phyloP scores from a whole-genome alignment of 2,797 vertebrate species.

The Rhabdophis nuchalis region DNA sequence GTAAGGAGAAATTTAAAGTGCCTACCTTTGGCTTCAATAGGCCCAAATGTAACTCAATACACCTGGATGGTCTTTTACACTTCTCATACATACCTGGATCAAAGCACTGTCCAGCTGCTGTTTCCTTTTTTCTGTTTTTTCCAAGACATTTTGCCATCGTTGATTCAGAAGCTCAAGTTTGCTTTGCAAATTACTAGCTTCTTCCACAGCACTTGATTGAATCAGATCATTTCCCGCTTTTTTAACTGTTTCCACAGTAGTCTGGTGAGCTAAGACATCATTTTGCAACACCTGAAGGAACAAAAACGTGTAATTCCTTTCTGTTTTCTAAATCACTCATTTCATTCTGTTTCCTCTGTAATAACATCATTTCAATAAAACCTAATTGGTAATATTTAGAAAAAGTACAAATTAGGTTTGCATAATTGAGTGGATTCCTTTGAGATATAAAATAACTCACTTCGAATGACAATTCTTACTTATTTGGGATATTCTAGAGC shows the following conservation, averaged over 20 bases:
- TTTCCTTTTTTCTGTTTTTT: constrained; percentile 88
- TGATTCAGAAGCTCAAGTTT: constrained; percentile 90
- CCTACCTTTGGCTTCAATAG: constrained; percentile 1
- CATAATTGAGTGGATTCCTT: constrained; percentile 10
- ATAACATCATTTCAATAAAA: neutral
- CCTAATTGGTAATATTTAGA: neutral
- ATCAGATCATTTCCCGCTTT: constrained; percentile 92
- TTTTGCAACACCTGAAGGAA: constrained; percentile 88
- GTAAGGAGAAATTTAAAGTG: neutral
- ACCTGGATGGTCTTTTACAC: constrained; percentile 22
- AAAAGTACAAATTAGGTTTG: neutral
- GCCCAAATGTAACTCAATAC: neutral
- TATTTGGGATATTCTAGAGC: neutral
- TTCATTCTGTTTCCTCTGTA: neutral
- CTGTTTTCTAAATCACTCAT: neutral
- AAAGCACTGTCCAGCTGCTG: constrained; percentile 88
- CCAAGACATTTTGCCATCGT: constrained; percentile 87
- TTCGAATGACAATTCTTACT: neutral
- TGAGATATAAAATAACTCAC: neutral
- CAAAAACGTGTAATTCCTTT: constrained; percentile 13
- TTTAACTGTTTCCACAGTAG: constrained; percentile 90
- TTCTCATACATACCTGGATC: constrained; percentile 80
- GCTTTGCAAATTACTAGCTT: constrained; percentile 86
- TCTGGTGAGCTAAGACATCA: constrained; percentile 92
- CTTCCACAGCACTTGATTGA: constrained; percentile 90